Evolutionary conservation across 2,797 vertebrate genomes (phyloP).

Genomic region (Manis crassicaudata): DNA sequence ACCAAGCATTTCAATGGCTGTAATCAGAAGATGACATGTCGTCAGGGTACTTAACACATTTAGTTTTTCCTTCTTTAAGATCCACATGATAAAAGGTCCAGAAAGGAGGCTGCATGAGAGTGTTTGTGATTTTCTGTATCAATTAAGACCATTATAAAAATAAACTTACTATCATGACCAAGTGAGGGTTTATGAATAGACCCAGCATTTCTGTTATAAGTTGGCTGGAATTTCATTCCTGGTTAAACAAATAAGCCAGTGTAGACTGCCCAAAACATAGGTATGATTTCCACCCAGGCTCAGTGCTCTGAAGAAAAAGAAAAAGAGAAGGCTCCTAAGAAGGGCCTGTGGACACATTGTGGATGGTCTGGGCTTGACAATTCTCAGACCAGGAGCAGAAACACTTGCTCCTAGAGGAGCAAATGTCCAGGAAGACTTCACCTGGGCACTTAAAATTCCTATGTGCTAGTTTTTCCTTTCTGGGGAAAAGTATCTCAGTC

Average conservation of each 20-base stretch:
- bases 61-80: slow-evolving; percentile 5
- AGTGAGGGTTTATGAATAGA: neutral
- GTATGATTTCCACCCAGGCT: neutral
- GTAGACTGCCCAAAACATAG: neutral
- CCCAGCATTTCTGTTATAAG: neutral
- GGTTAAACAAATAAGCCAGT: neutral
- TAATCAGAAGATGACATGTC: slow-evolving; percentile 49
- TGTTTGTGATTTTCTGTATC: neutral
- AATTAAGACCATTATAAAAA: slow-evolving; percentile 18
- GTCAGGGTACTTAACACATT: neutral
- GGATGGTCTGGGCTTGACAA: neutral
- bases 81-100: neutral
- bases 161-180: neutral
- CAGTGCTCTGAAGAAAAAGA: neutral
- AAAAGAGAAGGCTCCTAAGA: neutral
- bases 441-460: neutral
- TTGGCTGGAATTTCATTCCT: neutral
- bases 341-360: neutral
- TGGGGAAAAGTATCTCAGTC: neutral
- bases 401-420: neutral
- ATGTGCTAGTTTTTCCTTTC: neutral
- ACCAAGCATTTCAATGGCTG: slow-evolving; percentile 32
- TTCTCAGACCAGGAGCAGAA: neutral
- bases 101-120: neutral
- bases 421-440: neutral